A percentile compares a stretch with the other conserved stretches of the same genome.
These are phyloP conservation scores for Aleiodes leptofemur DNA, from an alignment of 2,888 invertebrate genomes.

Conservation along the genomic window DNA sequence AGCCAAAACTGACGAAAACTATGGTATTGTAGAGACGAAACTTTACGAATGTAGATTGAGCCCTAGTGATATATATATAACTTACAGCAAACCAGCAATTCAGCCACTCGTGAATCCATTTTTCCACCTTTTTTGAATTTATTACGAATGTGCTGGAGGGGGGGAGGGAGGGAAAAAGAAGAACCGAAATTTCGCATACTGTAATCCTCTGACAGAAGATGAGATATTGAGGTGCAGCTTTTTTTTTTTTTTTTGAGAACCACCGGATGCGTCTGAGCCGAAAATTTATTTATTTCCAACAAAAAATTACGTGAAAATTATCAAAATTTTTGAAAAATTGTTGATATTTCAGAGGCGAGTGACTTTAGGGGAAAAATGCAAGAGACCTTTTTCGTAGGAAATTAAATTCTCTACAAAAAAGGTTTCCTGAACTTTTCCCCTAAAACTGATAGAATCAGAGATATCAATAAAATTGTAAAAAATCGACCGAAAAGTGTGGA, in stretches of 20 bases:
- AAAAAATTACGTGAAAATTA: no score
- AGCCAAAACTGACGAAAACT: slow-evolving; percentile 54
- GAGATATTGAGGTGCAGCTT: slow-evolving; percentile 46
- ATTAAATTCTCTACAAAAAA: slow-evolving; percentile 35
- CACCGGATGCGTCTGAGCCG: no score
- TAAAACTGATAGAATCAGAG: no score
- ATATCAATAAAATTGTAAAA: background rate
- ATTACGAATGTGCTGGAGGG: slow-evolving; percentile 37
- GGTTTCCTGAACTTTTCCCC: slow-evolving; percentile 17
- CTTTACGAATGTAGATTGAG: slow-evolving; percentile 58
- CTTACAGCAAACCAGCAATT: slow-evolving; percentile 51
- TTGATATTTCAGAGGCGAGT: no score
- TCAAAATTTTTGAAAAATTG: no score
- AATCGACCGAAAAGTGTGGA: no score
- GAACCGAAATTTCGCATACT: slow-evolving; percentile 42
- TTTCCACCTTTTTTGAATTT: slow-evolving; percentile 49
- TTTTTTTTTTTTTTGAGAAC: slow-evolving; percentile 17
- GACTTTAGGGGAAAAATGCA: no score
- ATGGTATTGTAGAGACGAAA: slow-evolving; percentile 52
- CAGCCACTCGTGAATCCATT: slow-evolving; percentile 55
- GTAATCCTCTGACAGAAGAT: slow-evolving; percentile 30
- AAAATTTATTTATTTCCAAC: no score
- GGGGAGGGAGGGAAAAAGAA: slow-evolving; percentile 14
- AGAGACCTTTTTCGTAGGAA: no score
- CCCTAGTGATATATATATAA: slow-evolving; percentile 49